Evolutionary conservation across 2,888 invertebrate species (phyloP).

Genomic region (Tubulanus polymorphus): DNA sequence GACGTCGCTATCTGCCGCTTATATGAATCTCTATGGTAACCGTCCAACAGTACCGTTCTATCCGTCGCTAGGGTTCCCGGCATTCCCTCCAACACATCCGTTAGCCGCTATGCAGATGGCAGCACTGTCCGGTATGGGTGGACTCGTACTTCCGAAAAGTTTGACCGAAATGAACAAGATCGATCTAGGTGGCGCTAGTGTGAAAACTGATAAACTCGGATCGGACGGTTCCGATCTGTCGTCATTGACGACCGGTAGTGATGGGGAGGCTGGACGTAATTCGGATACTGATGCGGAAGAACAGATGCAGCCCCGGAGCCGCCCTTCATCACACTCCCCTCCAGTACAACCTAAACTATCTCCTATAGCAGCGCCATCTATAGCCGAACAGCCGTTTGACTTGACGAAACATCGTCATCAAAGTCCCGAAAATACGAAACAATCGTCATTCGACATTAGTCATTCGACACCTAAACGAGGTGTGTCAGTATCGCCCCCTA

Average conservation of each 20-base stretch:
- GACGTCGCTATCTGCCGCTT: constrained; percentile 26
- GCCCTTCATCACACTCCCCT: neutral
- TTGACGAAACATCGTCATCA: neutral
- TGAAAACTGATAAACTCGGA: neutral
- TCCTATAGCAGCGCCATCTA: neutral
- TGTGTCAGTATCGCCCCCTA: neutral
- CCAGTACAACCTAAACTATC: neutral
- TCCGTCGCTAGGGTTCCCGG: constrained; percentile 25
- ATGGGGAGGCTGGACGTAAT: neutral
- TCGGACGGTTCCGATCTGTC: neutral
- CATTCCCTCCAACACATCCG: constrained; percentile 17
- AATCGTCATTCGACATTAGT: neutral
- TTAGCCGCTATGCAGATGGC: constrained; percentile 17
- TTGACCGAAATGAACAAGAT: neutral
- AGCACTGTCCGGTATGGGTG: neutral
- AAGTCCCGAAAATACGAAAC: neutral
- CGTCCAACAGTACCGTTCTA: constrained; percentile 38
- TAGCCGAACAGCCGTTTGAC: neutral
- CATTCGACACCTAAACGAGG: neutral
- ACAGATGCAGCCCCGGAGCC: neutral
- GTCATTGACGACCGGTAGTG: neutral
- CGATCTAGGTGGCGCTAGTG: neutral
- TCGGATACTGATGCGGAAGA: neutral
- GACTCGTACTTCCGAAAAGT: too few relatives aligned
- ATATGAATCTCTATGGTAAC: constrained; percentile 33